A percentile compares a stretch with the other conserved stretches of the same genome.
These are phyloP conservation scores for Chirona hameri DNA, from an alignment of 2,888 invertebrate species.

Conservation along the genomic window DNA sequence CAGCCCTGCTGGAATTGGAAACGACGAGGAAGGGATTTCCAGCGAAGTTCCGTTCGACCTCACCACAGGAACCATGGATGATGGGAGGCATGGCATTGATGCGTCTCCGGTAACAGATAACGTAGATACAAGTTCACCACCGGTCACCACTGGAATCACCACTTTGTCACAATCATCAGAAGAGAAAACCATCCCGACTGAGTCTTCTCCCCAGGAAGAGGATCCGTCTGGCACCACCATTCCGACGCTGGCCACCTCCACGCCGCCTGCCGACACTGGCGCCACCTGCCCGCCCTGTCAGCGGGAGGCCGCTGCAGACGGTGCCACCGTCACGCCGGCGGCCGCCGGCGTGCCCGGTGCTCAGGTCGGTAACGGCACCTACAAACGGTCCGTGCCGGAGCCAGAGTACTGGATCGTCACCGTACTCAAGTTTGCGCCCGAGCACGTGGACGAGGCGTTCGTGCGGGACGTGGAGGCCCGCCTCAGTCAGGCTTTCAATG, in stretches of 20 bases:
- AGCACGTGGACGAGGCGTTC: background rate
- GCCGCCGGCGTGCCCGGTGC: background rate
- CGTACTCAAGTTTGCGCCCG: background rate
- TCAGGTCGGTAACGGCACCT: background rate
- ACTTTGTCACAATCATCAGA: background rate
- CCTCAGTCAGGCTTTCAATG: background rate
- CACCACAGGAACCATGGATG: too few species aligned
- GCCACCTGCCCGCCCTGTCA: background rate
- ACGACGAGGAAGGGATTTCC: background rate
- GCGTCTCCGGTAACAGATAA: too few species aligned
- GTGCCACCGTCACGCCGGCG: background rate
- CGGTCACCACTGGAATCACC: background rate
- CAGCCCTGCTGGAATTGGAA: background rate
- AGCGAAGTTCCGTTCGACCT: too few species aligned
- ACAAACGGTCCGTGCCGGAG: constrained; percentile 2
- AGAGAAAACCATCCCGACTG: background rate
- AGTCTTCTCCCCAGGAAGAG: background rate
- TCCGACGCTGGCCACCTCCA: background rate
- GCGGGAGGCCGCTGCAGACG: background rate
- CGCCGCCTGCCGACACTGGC: background rate
- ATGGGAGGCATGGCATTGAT: too few species aligned
- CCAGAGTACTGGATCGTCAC: constrained; percentile 14
- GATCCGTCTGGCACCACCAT: background rate
- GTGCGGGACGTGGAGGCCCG: background rate
- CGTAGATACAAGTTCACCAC: too few species aligned